Base-by-base conservation (phyloP, 2,888 invertebrate species). In the Zootermopsis nevadensis region DNA sequence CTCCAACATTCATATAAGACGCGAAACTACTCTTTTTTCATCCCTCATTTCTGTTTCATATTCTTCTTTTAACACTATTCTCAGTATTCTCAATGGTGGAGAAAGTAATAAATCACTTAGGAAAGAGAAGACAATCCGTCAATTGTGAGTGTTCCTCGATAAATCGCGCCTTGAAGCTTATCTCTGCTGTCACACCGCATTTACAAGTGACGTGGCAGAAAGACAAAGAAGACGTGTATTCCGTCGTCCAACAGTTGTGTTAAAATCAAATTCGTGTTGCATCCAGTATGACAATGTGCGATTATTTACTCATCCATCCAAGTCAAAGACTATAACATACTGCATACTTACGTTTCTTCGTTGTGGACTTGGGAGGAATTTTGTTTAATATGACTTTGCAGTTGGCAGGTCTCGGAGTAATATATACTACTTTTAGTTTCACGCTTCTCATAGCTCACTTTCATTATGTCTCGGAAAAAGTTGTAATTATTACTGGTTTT, bases 71-170 rank as follows among this genome's bases (percentile, higher is more conserved):
- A 69, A 69, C 72, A 42, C 24, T 81, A 72, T 66, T 60, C 66
- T n/a, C 66, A 79, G 27, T 81, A 72, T 66, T 60, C 66, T n/a
- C 66, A 79, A 19, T 27, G 19, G 69, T 27, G 81, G 24, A 72
- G 60, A 48, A 48, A 66, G 72, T 81, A 81, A 81, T 81, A 81
- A 81, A 81, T 81, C 81, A 81, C 81, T 81, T 72, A 81, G 31
- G 35, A 66, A 30, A n/a, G n/a, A 60, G 79, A 60, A 33, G 33
- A 33, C 42, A 31, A 48, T 72, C 31, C 69, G 81, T 81, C 72
- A 81, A 53, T 72, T 81, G 27, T 77, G 77, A 77, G 42, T 48
- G 27, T 67, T 80, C 42, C 80, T 60, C 66, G 80, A 66, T 80
- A 80, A 80, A 80, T 80, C 66, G 30, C 38, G 0, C 8, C 66